These are phyloP conservation scores for Mayetiola destructor DNA, from an alignment of 2,888 invertebrate species.

Conservation along the genomic window DNA sequence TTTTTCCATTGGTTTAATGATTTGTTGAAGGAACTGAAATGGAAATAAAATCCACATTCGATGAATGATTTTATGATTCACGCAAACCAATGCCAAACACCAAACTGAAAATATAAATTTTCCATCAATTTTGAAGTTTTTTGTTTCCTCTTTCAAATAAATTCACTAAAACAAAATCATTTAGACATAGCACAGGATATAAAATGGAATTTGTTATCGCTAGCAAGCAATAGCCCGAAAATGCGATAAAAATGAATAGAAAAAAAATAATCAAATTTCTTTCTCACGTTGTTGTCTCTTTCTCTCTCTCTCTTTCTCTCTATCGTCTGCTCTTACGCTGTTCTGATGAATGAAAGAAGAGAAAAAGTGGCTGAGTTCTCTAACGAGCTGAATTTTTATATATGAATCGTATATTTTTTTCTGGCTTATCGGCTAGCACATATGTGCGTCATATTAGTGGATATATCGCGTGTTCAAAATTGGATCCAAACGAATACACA, in stretches of 20 bases:
- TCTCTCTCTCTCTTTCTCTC: background rate
- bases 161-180: background rate
- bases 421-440: background rate
- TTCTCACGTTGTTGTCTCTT: background rate
- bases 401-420: no score
- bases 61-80: slow-evolving; percentile 8
- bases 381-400: no score
- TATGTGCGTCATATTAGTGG: background rate
- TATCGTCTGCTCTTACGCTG: no score
- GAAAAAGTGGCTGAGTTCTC: no score
- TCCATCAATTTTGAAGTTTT: background rate
- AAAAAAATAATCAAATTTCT: background rate
- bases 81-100: slow-evolving; percentile 11
- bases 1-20: background rate
- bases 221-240: background rate
- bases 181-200: no score
- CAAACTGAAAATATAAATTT: background rate
- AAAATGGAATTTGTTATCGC: background rate
- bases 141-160: background rate
- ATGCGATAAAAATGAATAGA: background rate
- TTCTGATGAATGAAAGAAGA: no score
- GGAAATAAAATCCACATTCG: background rate
- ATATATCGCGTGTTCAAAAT: slow-evolving; percentile 7
- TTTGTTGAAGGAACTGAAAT: background rate
- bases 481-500: background rate